phyloP scores from a whole-genome alignment of 2,113 vertebrate species.

The Ammodytes dubius region DNA sequence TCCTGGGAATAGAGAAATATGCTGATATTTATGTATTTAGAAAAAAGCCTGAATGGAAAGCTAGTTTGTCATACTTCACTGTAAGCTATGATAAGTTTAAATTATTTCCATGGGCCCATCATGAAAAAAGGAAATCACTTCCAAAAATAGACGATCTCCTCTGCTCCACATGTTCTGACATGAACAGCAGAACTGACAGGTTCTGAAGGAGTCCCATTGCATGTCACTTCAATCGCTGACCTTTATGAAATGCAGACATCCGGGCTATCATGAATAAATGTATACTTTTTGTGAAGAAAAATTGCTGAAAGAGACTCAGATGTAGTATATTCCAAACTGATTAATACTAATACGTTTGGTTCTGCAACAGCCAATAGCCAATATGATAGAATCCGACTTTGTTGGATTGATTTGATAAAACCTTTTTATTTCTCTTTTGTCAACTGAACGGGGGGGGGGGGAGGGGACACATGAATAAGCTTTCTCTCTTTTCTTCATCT shows the following conservation, averaged over 20 bases:
- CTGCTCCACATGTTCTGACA: slow-evolving; percentile 10
- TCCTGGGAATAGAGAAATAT: too few relatives aligned
- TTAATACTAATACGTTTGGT: background rate
- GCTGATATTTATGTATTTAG: too few relatives aligned
- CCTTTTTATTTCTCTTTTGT: background rate
- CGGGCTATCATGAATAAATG: slow-evolving; percentile 6
- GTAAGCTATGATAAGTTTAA: too few relatives aligned
- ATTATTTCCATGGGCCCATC: too few relatives aligned
- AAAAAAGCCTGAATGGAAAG: too few relatives aligned
- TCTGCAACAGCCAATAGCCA: background rate
- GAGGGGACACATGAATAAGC: too few relatives aligned
- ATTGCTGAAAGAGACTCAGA: background rate
- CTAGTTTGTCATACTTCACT: too few relatives aligned
- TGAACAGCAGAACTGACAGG: slow-evolving; percentile 24
- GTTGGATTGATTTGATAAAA: background rate
- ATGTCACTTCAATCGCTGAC: slow-evolving; percentile 33
- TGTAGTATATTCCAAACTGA: background rate
- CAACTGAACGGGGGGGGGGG: background rate
- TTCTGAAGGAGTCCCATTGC: slow-evolving; percentile 30
- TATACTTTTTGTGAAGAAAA: slow-evolving; percentile 9
- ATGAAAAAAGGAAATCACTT: too few relatives aligned
- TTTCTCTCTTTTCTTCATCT: background rate
- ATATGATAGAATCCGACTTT: background rate
- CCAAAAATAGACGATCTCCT: background rate
- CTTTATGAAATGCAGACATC: slow-evolving; percentile 31